These are phyloP conservation scores for Illadopsis cleaveri DNA, from an alignment of 2,113 vertebrate genomes.

Conservation along the genomic window DNA sequence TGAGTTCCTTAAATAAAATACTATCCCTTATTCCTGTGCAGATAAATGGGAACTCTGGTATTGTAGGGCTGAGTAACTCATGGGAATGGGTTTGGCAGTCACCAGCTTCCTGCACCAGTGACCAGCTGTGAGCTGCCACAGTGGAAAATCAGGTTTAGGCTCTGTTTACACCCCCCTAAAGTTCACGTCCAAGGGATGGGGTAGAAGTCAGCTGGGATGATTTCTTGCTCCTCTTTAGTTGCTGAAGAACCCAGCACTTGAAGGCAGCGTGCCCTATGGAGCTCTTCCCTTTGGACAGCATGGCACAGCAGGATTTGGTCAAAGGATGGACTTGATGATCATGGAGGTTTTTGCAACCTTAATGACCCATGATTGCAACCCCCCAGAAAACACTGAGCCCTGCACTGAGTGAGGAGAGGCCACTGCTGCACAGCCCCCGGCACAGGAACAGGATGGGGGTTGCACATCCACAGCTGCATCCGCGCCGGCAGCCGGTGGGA, in stretches of 20 bases:
- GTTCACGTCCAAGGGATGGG: background rate
- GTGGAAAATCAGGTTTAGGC: background rate
- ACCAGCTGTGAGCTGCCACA: background rate
- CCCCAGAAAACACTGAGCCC: background rate
- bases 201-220: background rate
- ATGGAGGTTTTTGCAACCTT: background rate
- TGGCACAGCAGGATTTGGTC: fast-evolving
- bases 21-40: background rate
- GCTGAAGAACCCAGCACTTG: background rate
- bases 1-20: background rate
- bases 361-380: background rate
- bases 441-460: background rate
- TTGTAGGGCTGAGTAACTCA: background rate
- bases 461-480: background rate
- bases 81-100: background rate
- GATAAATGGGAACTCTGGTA: background rate
- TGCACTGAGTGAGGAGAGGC: background rate
- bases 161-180: background rate
- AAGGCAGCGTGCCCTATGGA: background rate
- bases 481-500: background rate
- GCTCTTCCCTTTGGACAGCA: fast-evolving
- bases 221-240: background rate
- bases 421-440: background rate
- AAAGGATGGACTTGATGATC: background rate
- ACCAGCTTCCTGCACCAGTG: background rate